Evolutionary conservation across 2,888 invertebrate genomes (phyloP), one percentile per base, ranked within the genome.

Genomic region (Carpatolechia fugitivella): DNA sequence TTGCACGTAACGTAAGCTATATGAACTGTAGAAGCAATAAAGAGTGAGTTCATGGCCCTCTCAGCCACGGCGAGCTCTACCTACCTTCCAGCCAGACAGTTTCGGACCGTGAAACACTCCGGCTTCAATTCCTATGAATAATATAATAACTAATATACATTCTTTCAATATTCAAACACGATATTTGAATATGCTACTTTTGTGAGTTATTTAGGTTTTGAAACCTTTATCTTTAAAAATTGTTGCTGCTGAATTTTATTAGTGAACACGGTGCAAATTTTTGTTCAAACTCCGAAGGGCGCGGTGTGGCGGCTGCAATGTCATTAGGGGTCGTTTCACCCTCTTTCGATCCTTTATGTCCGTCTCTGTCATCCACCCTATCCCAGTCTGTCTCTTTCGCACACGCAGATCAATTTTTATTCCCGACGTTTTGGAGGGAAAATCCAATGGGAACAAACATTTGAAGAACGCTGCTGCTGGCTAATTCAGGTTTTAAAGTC

Each of bases 271-370:
- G 36, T 57, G 58, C 54, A 55, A 59, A 64, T 59, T 56, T 50
- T 40, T 56, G 50, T 50, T 35, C 49, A 56, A 56, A 56, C 54
- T 56, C 41, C 57, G 63, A 72, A 70, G 72, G 73, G 65, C 74
- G 70, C 71, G 67, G 64, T 68, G 66, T 66, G 68, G 65, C 72
- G 74, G 75, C 73, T 74, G 76, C 78, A 66, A 74, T 76, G 72
- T 78, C 76, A 74, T 82, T 80, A 83, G 81, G 89, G 89, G 88
- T 85, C 78, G 84, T 75, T 80, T 81, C 85, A 83, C 85, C 87
- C 88, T 84, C 80, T 75, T 82, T 76, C 76, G 71, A 78, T 79
- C 71, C 65, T 58, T 55, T 79, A 64, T 74, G 52, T 63, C 80
- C 68, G 59, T 87, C 88, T 69, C 78, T 73, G 76, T 88, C 72